phyloP scores from a whole-genome alignment of 2,797 vertebrate genomes.

The Spizella passerina region DNA sequence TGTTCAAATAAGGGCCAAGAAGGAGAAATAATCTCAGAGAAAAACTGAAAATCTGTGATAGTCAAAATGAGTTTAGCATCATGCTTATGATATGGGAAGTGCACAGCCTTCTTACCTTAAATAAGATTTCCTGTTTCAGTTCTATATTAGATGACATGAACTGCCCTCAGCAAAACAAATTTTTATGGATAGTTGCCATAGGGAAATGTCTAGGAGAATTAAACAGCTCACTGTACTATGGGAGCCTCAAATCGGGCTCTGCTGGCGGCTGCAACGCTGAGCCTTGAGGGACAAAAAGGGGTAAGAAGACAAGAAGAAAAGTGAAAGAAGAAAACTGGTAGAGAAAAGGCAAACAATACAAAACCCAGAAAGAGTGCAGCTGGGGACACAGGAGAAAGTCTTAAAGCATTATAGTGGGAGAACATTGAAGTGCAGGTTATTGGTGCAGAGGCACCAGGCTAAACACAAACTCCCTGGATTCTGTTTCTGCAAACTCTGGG shows the following conservation, averaged over 20 bases:
- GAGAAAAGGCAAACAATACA: neutral
- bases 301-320: neutral
- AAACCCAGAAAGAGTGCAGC: neutral
- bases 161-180: conserved; percentile 27
- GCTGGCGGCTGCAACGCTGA: neutral
- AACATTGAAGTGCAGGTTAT: neutral
- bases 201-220: conserved; percentile 43
- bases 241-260: neutral
- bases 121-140: neutral
- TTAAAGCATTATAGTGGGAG: neutral
- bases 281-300: neutral
- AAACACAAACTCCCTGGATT: neutral
- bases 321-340: neutral
- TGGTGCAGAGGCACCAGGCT: neutral
- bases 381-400: neutral
- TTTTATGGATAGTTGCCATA: conserved; percentile 29
- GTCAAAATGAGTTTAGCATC: neutral
- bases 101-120: neutral
- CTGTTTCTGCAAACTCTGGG: neutral
- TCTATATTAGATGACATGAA: conserved; percentile 17
- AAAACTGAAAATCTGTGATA: neutral
- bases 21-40: neutral
- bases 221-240: neutral
- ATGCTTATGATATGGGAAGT: neutral
- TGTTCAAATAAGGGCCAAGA: neutral